Percentiles rank a stretch among this genome's conserved stretches.
phyloP scores from a whole-genome alignment of 2,888 invertebrate genomes.

The Altica lythri region DNA sequence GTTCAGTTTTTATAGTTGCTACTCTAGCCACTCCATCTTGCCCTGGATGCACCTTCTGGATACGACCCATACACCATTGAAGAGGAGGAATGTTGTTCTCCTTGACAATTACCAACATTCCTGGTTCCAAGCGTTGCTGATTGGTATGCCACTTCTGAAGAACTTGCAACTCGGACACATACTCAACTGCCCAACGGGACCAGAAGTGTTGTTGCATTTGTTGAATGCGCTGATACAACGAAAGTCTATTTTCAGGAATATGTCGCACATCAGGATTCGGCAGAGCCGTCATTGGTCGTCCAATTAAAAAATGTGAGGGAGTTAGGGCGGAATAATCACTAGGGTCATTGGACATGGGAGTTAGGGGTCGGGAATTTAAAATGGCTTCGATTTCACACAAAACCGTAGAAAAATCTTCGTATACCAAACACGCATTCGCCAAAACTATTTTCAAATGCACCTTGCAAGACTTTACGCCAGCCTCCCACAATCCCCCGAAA shows the following conservation, averaged over 20 bases:
- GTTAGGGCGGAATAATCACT: conserved; percentile 39
- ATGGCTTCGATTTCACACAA: conserved; percentile 45
- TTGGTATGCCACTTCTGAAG: conserved; percentile 32
- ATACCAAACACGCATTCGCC: conserved; percentile 37
- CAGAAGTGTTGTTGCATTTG: conserved; percentile 39
- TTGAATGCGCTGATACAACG: conserved; percentile 38
- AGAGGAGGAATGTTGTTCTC: conserved; percentile 41
- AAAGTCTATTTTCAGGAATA: conserved; percentile 28
- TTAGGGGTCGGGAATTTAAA: conserved; percentile 47
- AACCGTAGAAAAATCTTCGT: conserved; percentile 45
- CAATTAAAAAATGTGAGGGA: conserved; percentile 45
- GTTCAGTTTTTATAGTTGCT: too few relatives aligned
- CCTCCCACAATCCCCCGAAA: conserved; percentile 49
- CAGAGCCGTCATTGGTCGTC: conserved; percentile 34
- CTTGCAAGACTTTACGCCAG: conserved; percentile 45
- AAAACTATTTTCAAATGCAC: conserved; percentile 42
- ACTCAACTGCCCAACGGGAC: conserved; percentile 40
- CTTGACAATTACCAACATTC: conserved; percentile 42
- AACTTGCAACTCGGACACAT: conserved; percentile 39
- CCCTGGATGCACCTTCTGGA: conserved; percentile 42
- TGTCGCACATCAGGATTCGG: conserved; percentile 31
- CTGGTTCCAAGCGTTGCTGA: conserved; percentile 29
- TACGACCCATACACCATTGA: conserved; percentile 39
- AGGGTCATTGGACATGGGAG: conserved; percentile 40
- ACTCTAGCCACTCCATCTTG: too few relatives aligned